A percentile compares a stretch with the other conserved stretches of the same genome.
These are phyloP conservation scores for Sceloporus tristichus DNA, from an alignment of 2,113 vertebrate species.

Conservation along the genomic window DNA sequence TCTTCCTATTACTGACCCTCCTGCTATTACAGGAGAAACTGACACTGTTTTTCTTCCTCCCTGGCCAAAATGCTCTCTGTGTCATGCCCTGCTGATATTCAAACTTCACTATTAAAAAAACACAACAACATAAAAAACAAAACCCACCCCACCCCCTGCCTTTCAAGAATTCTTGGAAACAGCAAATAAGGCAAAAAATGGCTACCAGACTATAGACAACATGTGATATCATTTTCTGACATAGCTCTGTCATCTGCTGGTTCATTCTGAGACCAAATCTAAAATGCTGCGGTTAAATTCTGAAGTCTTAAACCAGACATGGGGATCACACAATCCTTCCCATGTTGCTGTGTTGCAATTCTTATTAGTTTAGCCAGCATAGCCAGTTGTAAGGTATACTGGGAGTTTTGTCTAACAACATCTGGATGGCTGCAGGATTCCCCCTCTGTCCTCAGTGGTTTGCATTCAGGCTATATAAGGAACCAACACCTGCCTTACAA, in stretches of 20 bases:
- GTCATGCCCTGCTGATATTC: neutral
- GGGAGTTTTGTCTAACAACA: too few relatives aligned
- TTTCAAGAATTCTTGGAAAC: neutral
- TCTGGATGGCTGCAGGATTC: too few relatives aligned
- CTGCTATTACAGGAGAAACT: neutral
- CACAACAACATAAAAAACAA: too few relatives aligned
- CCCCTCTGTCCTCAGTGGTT: too few relatives aligned
- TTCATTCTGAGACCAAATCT: neutral
- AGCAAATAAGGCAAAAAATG: neutral
- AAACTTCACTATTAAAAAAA: neutral
- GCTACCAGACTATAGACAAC: neutral
- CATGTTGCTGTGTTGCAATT: too few relatives aligned
- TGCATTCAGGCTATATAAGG: too few relatives aligned
- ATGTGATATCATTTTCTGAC: neutral
- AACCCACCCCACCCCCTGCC: neutral
- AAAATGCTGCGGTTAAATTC: neutral
- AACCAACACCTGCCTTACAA: neutral
- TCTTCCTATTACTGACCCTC: neutral
- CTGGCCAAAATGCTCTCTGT: neutral
- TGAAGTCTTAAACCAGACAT: neutral
- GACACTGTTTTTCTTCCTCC: neutral
- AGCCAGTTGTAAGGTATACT: too few relatives aligned
- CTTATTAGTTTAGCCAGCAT: too few relatives aligned
- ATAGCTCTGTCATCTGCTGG: neutral
- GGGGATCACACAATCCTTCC: too few relatives aligned